A percentile compares a stretch with the other conserved stretches of the same genome.
These are phyloP conservation scores for Gephyroberyx darwinii DNA, from an alignment of 2,797 vertebrate genomes.

Conservation along the genomic window DNA sequence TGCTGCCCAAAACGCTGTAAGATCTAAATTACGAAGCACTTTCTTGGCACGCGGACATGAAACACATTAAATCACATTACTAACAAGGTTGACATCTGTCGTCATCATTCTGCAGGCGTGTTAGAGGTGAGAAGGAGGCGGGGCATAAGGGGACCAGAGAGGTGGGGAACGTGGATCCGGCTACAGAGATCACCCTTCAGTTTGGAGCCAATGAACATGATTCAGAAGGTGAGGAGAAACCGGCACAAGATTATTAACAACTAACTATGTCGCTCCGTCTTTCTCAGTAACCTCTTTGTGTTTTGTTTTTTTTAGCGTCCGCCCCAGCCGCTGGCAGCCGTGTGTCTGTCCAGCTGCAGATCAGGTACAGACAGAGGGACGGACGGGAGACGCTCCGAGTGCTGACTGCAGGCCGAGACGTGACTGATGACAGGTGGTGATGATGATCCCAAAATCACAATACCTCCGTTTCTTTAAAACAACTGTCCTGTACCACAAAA, in stretches of 20 bases:
- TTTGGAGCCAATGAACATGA: conserved; percentile 63
- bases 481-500: too few relatives aligned
- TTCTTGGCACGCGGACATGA: background rate
- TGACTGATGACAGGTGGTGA: conserved; percentile 77
- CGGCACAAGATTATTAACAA: background rate
- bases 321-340: conserved; percentile 48
- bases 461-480: background rate
- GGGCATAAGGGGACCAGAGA: conserved; percentile 70
- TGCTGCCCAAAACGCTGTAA: conserved; percentile 78
- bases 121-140: conserved; percentile 75
- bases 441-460: conserved; percentile 14
- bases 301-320: conserved; percentile 14
- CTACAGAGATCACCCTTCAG: conserved; percentile 79
- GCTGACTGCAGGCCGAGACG: conserved; percentile 62
- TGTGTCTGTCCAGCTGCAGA: conserved; percentile 77
- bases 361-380: conserved; percentile 69
- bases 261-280: background rate
- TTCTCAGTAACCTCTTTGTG: background rate
- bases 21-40: conserved; percentile 21
- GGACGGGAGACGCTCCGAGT: conserved; percentile 75
- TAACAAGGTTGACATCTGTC: conserved; percentile 6
- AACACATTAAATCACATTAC: background rate
- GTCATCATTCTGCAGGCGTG: conserved; percentile 52
- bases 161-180: conserved; percentile 74
- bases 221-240: conserved; percentile 48